phyloP scores from a whole-genome alignment of 2,888 invertebrate genomes.

The Papilio demoleus region DNA sequence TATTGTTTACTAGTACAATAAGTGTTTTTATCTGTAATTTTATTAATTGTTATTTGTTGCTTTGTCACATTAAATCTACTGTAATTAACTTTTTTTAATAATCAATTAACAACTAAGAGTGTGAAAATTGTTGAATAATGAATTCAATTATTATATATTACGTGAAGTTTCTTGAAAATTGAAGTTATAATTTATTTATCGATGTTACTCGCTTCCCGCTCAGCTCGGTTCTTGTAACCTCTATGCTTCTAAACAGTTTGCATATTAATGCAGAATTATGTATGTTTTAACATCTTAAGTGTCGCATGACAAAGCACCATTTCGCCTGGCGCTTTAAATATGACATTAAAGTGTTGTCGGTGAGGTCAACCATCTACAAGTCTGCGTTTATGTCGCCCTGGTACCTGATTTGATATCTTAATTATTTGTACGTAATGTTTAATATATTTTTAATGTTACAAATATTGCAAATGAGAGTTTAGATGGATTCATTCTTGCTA shows the following conservation, averaged over 20 bases:
- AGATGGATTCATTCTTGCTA: too few species aligned
- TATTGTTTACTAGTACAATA: too few species aligned
- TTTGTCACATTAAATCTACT: too few species aligned
- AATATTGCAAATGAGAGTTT: too few species aligned
- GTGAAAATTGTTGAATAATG: too few species aligned
- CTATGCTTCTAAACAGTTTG: constrained; percentile 3
- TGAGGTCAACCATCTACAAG: constrained; percentile 15
- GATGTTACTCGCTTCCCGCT: background rate
- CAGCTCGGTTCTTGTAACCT: background rate
- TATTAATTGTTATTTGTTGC: too few species aligned
- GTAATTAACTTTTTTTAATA: too few species aligned
- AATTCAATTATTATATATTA: background rate
- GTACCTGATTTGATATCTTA: constrained; percentile 8
- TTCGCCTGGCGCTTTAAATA: constrained; percentile 30
- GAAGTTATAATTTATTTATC: background rate
- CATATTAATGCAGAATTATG: constrained; percentile 25
- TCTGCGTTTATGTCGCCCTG: constrained; percentile 14
- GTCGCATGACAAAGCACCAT: constrained; percentile 5
- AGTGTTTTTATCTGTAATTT: too few species aligned
- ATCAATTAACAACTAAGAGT: too few species aligned
- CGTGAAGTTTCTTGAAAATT: background rate
- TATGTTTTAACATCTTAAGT: constrained; percentile 10
- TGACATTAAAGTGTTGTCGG: constrained; percentile 13
- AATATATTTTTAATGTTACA: too few species aligned
- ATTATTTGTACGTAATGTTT: too few species aligned